phyloP scores from a whole-genome alignment of 2,113 vertebrate species.

The Alligator mississippiensis region DNA sequence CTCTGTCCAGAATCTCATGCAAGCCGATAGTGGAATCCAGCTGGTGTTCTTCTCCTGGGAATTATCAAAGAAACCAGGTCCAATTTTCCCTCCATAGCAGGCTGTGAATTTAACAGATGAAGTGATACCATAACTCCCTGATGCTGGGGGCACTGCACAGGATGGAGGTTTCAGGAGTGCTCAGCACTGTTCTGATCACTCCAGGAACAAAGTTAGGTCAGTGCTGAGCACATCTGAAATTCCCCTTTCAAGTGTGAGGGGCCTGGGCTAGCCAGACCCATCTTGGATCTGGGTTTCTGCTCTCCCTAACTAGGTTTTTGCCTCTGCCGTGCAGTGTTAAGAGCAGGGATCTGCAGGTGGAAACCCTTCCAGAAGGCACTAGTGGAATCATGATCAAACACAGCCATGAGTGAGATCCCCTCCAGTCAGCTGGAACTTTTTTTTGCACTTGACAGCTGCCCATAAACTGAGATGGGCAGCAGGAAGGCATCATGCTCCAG shows the following conservation, averaged over 20 bases:
- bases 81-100: neutral
- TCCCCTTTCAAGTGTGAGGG: neutral
- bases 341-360: neutral
- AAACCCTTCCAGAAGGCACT: neutral
- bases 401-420: neutral
- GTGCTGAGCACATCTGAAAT: neutral
- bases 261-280: neutral
- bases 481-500: neutral
- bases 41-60: neutral
- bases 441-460: too few relatives aligned
- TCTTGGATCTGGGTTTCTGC: neutral
- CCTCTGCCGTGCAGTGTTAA: neutral
- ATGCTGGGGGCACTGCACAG: neutral
- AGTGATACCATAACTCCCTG: neutral
- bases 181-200: neutral
- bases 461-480: neutral
- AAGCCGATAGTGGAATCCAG: neutral
- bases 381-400: neutral
- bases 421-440: neutral
- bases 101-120: neutral
- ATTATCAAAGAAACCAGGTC: fast-evolving
- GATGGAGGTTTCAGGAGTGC: neutral
- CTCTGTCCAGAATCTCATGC: neutral
- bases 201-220: neutral
- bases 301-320: neutral